Evolutionary conservation across 2,797 vertebrate genomes (phyloP).

Genomic region (Cetoscarus ocellatus): DNA sequence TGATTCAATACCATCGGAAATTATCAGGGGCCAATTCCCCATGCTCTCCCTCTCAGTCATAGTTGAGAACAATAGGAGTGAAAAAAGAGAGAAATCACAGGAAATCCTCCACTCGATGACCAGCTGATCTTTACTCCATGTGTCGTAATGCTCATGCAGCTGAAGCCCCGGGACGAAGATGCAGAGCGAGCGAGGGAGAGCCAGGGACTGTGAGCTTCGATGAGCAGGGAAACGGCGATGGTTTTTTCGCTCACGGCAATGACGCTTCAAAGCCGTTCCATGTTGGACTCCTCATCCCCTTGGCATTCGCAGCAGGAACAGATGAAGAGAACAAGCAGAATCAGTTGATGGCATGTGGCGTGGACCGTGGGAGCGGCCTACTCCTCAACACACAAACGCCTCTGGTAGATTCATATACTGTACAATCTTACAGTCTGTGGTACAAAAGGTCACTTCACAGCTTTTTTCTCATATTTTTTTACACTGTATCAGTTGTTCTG

Average conservation of each 20-base stretch:
- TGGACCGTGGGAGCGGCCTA: conserved; percentile 35
- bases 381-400: conserved; percentile 41
- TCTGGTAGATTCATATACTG: background rate
- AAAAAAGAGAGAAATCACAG: background rate
- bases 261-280: conserved; percentile 63
- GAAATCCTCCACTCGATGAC: conserved; percentile 30
- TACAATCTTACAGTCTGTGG: conserved; percentile 10
- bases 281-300: conserved; percentile 63
- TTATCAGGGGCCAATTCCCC: conserved; percentile 41
- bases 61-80: conserved; percentile 26
- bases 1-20: conserved; percentile 28
- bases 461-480: conserved; percentile 4
- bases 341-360: conserved; percentile 64
- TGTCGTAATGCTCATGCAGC: conserved; percentile 38
- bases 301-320: conserved; percentile 68
- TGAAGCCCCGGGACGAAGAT: conserved; percentile 21
- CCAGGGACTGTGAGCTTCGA: conserved; percentile 48
- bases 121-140: conserved; percentile 63
- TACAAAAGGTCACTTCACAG: conserved; percentile 13
- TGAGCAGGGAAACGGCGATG: conserved; percentile 55
- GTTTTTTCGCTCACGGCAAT: conserved; percentile 49
- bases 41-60: conserved; percentile 21
- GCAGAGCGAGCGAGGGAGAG: conserved; percentile 8
- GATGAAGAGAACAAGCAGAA: conserved; percentile 69
- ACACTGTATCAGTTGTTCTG: conserved; percentile 17